Percentiles rank a stretch among this genome's conserved stretches.
Conservation (phyloP, 1,140 invertebrate species). For the Centruroides vittatus region DNA sequence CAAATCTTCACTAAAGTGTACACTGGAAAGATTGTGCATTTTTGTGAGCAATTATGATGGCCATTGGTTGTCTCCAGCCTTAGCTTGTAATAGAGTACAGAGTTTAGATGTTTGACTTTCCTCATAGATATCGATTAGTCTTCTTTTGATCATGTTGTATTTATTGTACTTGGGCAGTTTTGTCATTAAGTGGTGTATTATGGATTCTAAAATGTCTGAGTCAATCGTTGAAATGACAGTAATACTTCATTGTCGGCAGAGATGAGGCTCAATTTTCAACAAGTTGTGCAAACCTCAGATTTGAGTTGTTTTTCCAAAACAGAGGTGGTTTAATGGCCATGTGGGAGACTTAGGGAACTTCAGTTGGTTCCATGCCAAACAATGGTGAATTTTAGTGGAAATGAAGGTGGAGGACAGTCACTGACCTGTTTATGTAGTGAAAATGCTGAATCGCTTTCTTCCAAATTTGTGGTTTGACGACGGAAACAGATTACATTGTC, state of each 20-base stretch:
- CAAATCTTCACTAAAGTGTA: neutral
- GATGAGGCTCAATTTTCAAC: slow-evolving; percentile 15
- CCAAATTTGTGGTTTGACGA: too few relatives aligned
- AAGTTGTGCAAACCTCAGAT: slow-evolving; percentile 24
- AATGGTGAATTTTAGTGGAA: too few relatives aligned
- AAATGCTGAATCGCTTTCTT: too few relatives aligned
- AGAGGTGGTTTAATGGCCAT: slow-evolving; percentile 12
- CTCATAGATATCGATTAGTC: neutral
- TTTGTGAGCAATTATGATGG: neutral
- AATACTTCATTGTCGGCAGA: slow-evolving; percentile 17
- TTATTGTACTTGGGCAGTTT: neutral
- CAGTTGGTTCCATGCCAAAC: too few relatives aligned
- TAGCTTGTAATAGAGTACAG: neutral
- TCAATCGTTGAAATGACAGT: slow-evolving; percentile 1
- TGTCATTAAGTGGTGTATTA: neutral
- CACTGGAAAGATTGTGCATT: neutral
- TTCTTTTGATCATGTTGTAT: neutral
- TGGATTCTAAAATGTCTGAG: neutral
- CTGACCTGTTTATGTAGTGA: too few relatives aligned
- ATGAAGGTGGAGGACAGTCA: too few relatives aligned
- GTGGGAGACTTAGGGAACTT: too few relatives aligned
- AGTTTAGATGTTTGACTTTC: neutral
- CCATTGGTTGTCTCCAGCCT: neutral
- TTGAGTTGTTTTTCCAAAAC: slow-evolving; percentile 20
- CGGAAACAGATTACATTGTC: too few relatives aligned